phyloP scores from a whole-genome alignment of 2,888 invertebrate genomes.

The Xylota sylvarum region DNA sequence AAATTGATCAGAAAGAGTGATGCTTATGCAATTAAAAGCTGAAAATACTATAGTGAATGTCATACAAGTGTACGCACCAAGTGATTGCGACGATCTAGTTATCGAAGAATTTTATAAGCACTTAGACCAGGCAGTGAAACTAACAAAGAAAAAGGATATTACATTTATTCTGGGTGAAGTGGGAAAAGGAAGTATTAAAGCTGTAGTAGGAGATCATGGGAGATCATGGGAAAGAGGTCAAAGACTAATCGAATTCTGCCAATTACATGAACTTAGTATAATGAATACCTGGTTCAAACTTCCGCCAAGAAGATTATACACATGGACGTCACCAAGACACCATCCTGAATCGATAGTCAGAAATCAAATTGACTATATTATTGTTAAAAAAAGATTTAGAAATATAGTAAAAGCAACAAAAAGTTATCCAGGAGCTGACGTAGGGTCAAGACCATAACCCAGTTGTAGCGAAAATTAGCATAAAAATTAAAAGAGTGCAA shows the following conservation, averaged over 20 bases:
- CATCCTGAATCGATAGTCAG: no score
- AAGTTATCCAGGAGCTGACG: no score
- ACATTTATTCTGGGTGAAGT: neutral
- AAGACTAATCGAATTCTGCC: no score
- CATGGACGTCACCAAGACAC: no score
- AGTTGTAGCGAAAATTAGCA: no score
- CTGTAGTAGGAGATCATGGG: neutral
- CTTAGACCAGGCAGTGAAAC: neutral
- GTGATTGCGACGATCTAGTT: neutral
- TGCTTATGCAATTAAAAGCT: neutral
- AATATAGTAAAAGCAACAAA: no score
- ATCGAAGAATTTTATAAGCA: neutral
- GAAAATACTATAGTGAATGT: neutral
- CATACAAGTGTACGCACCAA: neutral
- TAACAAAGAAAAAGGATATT: neutral
- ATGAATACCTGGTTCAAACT: conserved; percentile 2
- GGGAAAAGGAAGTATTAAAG: neutral
- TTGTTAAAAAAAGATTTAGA: no score
- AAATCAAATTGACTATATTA: no score
- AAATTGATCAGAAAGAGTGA: neutral
- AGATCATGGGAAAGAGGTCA: neutral
- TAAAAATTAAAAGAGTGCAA: no score
- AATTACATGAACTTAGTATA: no score
- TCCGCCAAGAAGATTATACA: neutral
- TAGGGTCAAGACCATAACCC: no score